These are phyloP conservation scores for Drymonia ruficornis DNA, from an alignment of 2,888 invertebrate genomes.

Conservation along the genomic window DNA sequence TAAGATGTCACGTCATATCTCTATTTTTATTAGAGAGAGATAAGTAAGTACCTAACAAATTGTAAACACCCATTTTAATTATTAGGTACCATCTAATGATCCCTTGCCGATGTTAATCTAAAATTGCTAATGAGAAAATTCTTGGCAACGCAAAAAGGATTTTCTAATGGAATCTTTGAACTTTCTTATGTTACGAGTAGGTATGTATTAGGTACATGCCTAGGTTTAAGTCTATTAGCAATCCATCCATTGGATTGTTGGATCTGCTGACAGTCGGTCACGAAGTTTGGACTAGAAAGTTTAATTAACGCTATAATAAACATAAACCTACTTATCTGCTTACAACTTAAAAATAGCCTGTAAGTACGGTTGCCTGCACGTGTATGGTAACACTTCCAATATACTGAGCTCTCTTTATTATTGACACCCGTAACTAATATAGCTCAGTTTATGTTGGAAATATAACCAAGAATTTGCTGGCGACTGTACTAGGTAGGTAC, in stretches of 20 bases:
- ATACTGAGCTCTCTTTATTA: too few relatives aligned
- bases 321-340: too few relatives aligned
- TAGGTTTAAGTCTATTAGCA: slow-evolving; percentile 9
- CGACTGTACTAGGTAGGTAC: neutral
- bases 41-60: too few relatives aligned
- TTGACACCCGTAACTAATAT: too few relatives aligned
- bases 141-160: neutral
- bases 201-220: neutral
- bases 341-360: too few relatives aligned
- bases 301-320: too few relatives aligned
- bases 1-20: too few relatives aligned
- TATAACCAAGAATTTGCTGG: too few relatives aligned
- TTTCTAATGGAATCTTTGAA: neutral
- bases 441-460: too few relatives aligned
- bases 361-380: slow-evolving; percentile 36
- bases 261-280: slow-evolving; percentile 41
- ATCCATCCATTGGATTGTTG: neutral
- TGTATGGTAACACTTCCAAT: too few relatives aligned
- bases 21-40: too few relatives aligned
- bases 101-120: neutral
- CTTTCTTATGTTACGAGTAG: neutral
- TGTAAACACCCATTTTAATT: too few relatives aligned
- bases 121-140: neutral
- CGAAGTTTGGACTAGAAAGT: slow-evolving; percentile 63
- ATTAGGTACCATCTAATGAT: neutral